Conservation (phyloP, 2,888 invertebrate species). For the Caenorhabditis sp. region DNA sequence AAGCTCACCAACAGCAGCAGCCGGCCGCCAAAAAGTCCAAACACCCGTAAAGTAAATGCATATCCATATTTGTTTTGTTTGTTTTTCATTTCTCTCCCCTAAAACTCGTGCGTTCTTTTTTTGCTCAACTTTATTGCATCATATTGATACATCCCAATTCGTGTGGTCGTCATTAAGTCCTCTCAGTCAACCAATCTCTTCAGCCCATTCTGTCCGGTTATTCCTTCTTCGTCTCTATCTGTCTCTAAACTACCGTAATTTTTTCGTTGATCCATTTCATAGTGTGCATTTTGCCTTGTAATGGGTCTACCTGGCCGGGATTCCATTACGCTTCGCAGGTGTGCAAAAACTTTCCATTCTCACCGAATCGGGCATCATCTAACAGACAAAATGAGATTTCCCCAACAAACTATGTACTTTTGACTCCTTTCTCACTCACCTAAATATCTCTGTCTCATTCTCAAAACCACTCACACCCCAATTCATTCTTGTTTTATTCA, state of each 20-base stretch:
- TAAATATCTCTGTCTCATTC: not conserved
- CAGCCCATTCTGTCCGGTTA: not conserved
- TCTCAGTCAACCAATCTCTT: not conserved
- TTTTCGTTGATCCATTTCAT: constrained; percentile 9
- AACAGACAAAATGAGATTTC: constrained; percentile 1
- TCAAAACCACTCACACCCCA: constrained; percentile 7
- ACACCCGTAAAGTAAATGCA: constrained; percentile 14
- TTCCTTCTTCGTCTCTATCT: too few species aligned
- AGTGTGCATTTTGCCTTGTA: constrained; percentile 10
- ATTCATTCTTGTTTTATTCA: constrained; percentile 53
- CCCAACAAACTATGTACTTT: constrained; percentile 12
- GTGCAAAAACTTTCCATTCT: not conserved
- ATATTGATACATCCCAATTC: constrained; percentile 34
- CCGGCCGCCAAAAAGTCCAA: constrained; percentile 48
- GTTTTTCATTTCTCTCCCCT: not conserved
- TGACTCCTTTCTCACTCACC: not conserved
- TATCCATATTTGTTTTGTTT: not conserved
- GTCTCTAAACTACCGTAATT: not conserved
- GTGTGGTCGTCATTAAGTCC: not conserved
- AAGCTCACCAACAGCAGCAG: constrained; percentile 30
- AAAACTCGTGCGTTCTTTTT: not conserved
- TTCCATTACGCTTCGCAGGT: constrained; percentile 21
- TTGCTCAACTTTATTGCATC: constrained; percentile 38
- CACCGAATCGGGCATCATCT: not conserved
- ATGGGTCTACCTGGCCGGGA: constrained; percentile 50